These are phyloP conservation scores for Camponotus fellah DNA, from an alignment of 2,888 invertebrate genomes.

Conservation along the genomic window DNA sequence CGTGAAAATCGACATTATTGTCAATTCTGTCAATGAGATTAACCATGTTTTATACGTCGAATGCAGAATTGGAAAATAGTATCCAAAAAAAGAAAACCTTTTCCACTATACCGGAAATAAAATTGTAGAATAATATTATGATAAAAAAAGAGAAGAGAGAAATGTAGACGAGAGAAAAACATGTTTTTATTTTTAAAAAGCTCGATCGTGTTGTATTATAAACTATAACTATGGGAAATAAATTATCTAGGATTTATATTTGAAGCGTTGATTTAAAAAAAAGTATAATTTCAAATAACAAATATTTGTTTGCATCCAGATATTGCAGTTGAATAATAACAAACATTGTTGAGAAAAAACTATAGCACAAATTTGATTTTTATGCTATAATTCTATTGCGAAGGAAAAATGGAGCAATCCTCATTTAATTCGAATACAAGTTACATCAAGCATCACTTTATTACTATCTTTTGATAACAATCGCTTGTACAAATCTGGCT, in stretches of 20 bases:
- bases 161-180: neutral
- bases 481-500: neutral
- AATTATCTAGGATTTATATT: slow-evolving; percentile 1
- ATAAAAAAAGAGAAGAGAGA: neutral
- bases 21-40: neutral
- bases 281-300: neutral
- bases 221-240: neutral
- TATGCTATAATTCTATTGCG: neutral
- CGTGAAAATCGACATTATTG: neutral
- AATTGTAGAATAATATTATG: neutral
- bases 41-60: neutral
- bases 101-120: neutral
- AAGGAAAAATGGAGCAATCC: slow-evolving; percentile 3
- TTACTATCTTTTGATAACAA: slow-evolving; percentile 34
- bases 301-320: neutral
- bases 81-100: neutral
- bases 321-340: slow-evolving; percentile 12
- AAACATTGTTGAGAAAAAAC: neutral
- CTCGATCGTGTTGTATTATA: neutral
- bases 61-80: neutral
- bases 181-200: neutral
- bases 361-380: neutral
- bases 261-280: neutral
- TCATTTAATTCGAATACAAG: slow-evolving; percentile 23
- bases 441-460: neutral